These are phyloP conservation scores for Neodiprion pinetum DNA, from an alignment of 1,140 invertebrate genomes.

Conservation along the genomic window DNA sequence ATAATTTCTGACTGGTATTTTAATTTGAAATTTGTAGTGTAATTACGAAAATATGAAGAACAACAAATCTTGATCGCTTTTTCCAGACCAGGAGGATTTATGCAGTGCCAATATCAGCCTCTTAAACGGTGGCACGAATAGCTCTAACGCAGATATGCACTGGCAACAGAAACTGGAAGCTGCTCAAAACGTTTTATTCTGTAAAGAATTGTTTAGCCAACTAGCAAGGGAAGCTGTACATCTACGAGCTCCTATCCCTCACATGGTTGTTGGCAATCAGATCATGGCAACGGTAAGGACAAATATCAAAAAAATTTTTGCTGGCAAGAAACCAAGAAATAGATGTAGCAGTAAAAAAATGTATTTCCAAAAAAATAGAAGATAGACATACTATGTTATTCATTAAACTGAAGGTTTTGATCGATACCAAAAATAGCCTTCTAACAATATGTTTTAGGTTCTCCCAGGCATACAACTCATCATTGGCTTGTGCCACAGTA, in stretches of 20 bases:
- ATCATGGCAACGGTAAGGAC: conserved; percentile 88
- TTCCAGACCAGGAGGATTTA: conserved; percentile 81
- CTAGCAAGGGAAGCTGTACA: conserved; percentile 94
- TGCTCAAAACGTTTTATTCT: conserved; percentile 96
- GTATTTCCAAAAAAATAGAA: background rate
- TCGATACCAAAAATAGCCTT: background rate
- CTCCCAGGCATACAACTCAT: conserved; percentile 91
- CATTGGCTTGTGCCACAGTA: conserved; percentile 81
- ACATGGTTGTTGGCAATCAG: conserved; percentile 96
- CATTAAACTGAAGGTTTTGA: conserved; percentile 17
- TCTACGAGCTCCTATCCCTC: conserved; percentile 89
- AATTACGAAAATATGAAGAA: background rate
- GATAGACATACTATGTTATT: background rate
- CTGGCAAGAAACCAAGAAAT: background rate
- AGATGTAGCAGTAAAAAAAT: conserved; percentile 14
- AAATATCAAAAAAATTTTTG: background rate
- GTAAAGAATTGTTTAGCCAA: conserved; percentile 95
- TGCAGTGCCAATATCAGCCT: conserved; percentile 81
- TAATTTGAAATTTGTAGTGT: background rate
- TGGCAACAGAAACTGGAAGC: conserved; percentile 96
- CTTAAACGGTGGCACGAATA: conserved; percentile 73
- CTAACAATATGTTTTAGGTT: conserved; percentile 66
- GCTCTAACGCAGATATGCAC: conserved; percentile 77
- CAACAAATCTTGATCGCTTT: background rate
- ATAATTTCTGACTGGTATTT: conserved; percentile 1